Evolutionary conservation across 1,140 invertebrate genomes (phyloP).

Genomic region (Drosophila prosaltans): DNA sequence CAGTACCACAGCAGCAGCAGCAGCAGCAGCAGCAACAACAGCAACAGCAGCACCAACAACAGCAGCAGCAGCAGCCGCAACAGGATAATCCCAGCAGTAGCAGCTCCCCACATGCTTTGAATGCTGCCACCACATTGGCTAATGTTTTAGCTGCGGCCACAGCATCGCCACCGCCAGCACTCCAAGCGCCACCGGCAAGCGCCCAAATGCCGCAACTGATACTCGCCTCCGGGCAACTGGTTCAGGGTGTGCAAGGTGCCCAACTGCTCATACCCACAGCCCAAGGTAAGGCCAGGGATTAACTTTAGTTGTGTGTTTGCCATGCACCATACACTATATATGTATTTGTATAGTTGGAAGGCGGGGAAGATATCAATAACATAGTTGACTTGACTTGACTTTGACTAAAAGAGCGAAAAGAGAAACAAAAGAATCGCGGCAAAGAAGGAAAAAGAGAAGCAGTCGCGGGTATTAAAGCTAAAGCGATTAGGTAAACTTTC

Average conservation of each 20-base stretch:
- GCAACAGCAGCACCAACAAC: slow-evolving; percentile 33
- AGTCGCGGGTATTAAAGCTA: slow-evolving; percentile 48
- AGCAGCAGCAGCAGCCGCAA: slow-evolving; percentile 51
- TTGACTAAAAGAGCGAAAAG: slow-evolving; percentile 15
- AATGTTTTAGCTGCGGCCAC: slow-evolving; percentile 76
- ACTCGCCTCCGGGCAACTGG: slow-evolving; percentile 94
- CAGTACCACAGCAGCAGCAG: slow-evolving; percentile 6
- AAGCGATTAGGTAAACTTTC: slow-evolving; percentile 69
- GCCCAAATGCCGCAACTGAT: slow-evolving; percentile 85
- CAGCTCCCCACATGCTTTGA: slow-evolving; percentile 64
- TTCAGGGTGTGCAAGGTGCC: slow-evolving; percentile 95
- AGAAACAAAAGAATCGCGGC: background rate
- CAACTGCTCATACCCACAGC: slow-evolving; percentile 96
- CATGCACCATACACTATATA: too few relatives aligned
- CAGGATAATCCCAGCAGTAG: slow-evolving; percentile 71
- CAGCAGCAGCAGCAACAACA: slow-evolving; percentile 36
- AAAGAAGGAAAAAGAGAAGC: too few relatives aligned
- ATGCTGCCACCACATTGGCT: slow-evolving; percentile 68
- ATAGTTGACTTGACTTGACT: slow-evolving; percentile 73
- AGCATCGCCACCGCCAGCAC: slow-evolving; percentile 83
- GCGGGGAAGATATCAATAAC: slow-evolving; percentile 59
- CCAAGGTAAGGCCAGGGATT: slow-evolving; percentile 88
- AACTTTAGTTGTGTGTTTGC: slow-evolving; percentile 28
- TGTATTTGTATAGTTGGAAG: background rate
- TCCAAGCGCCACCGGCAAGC: slow-evolving; percentile 84